These are phyloP conservation scores for Leuciscus waleckii DNA, from an alignment of 2,797 vertebrate genomes.

Conservation along the genomic window DNA sequence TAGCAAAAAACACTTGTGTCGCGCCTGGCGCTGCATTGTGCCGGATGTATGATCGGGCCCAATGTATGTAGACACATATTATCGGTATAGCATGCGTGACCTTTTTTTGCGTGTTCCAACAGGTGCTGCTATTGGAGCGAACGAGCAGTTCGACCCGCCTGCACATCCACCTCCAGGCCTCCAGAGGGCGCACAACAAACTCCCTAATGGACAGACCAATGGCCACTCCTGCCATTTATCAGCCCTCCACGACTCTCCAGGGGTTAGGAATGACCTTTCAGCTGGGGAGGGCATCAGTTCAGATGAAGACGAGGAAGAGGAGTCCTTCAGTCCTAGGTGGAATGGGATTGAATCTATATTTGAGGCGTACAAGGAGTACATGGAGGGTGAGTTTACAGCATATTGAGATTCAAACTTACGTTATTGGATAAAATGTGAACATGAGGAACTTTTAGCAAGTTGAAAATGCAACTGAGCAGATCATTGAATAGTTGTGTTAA, in stretches of 20 bases:
- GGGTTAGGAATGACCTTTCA: slow-evolving; percentile 72
- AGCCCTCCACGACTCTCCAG: slow-evolving; percentile 63
- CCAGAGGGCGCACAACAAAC: slow-evolving; percentile 78
- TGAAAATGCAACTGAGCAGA: background rate
- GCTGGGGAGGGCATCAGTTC: slow-evolving; percentile 80
- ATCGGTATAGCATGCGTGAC: background rate
- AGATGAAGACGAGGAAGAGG: slow-evolving; percentile 69
- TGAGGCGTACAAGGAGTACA: slow-evolving; percentile 96
- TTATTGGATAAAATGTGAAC: background rate
- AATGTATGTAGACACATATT: background rate
- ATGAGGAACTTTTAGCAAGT: background rate
- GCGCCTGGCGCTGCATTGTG: too few relatives aligned
- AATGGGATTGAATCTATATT: slow-evolving; percentile 96
- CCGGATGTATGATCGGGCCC: too few relatives aligned
- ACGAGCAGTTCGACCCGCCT: slow-evolving; percentile 61
- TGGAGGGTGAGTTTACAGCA: slow-evolving; percentile 83
- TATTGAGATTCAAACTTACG: background rate
- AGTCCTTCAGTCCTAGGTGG: slow-evolving; percentile 84
- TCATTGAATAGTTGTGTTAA: background rate
- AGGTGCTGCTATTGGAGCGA: background rate
- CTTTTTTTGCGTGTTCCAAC: background rate
- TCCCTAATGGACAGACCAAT: slow-evolving; percentile 76
- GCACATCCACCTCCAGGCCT: slow-evolving; percentile 96
- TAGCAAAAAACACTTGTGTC: too few relatives aligned
- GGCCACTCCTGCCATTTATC: slow-evolving; percentile 70